A percentile compares a stretch with the other conserved stretches of the same genome.
These are phyloP conservation scores for Psittacara wagleri DNA, from an alignment of 2,113 vertebrate species.

Conservation along the genomic window DNA sequence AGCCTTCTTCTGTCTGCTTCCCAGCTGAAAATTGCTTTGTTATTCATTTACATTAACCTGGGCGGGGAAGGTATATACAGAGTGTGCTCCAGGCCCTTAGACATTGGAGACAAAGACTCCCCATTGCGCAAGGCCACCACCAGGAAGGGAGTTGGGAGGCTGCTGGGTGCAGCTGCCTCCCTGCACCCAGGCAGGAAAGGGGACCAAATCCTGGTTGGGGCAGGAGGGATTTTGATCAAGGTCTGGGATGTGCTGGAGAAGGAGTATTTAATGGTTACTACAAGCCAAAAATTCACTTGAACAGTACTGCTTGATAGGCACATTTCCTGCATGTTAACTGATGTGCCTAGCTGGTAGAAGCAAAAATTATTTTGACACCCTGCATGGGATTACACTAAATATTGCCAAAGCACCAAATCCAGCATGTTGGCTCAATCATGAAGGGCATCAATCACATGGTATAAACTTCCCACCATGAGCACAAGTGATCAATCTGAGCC, in stretches of 20 bases:
- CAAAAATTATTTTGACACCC: neutral
- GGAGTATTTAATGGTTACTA: neutral
- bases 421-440: neutral
- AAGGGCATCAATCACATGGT: accelerated
- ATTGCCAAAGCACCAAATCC: neutral
- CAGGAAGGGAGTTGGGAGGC: neutral
- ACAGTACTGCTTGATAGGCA: neutral
- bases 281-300: neutral
- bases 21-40: neutral
- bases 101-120: constrained; percentile 1
- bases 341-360: neutral
- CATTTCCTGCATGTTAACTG: neutral
- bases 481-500: neutral
- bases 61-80: neutral
- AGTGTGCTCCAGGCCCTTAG: constrained; percentile 18
- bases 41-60: constrained; percentile 5
- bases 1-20: neutral
- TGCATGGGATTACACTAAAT: neutral
- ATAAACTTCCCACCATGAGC: neutral
- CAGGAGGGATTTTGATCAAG: neutral
- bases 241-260: neutral
- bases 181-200: neutral
- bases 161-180: neutral
- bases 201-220: neutral
- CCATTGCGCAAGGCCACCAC: neutral